phyloP scores from a whole-genome alignment of 2,797 vertebrate genomes.

The Chelon auratus region DNA sequence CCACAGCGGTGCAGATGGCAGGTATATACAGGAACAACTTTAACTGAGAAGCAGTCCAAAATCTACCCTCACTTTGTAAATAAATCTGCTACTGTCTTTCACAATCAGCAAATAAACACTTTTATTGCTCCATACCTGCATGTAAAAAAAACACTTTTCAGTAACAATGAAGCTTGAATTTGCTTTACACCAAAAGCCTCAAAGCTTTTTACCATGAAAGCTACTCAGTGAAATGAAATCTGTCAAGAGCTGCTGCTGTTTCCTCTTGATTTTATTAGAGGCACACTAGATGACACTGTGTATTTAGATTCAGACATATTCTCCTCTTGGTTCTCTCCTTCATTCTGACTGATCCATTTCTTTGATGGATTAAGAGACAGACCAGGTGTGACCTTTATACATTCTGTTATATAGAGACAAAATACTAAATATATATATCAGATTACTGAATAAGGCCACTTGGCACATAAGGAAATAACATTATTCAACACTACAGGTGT shows the following conservation, averaged over 20 bases:
- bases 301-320: conserved; percentile 20
- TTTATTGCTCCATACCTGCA: not conserved
- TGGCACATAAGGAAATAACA: no score
- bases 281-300: conserved; percentile 9
- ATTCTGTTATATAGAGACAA: conserved; percentile 16
- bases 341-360: conserved; percentile 35
- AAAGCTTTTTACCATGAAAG: conserved; percentile 24
- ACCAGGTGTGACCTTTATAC: conserved; percentile 32
- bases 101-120: not conserved
- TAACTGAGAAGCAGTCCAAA: not conserved
- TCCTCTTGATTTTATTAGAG: conserved; percentile 26
- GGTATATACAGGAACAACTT: not conserved
- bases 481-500: no score
- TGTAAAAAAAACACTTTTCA: conserved; percentile 1
- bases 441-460: no score
- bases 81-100: not conserved
- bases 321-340: conserved; percentile 20
- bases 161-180: conserved; percentile 21
- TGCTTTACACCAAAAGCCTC: conserved; percentile 15
- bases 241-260: conserved; percentile 25
- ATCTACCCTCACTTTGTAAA: not conserved
- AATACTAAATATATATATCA: no score
- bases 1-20: not conserved
- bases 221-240: conserved; percentile 29
- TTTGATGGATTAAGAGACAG: conserved; percentile 38